phyloP scores from a whole-genome alignment of 2,797 vertebrate genomes.

The Pteropus rufus region DNA sequence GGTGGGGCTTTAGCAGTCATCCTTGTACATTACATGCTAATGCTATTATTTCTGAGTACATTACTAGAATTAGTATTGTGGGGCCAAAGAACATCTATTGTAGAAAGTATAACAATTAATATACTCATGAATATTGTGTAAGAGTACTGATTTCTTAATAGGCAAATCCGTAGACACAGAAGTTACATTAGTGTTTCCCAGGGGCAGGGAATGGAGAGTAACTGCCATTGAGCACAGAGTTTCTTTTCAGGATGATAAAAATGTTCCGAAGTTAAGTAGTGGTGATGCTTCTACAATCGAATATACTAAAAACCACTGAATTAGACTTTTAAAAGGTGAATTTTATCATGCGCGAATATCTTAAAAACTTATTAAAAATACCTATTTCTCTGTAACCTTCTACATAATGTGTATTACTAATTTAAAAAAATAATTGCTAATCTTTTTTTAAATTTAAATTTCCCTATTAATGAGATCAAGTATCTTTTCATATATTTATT shows the following conservation, averaged over 20 bases:
- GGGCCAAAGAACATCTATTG: background rate
- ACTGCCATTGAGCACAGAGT: background rate
- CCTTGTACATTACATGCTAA: background rate
- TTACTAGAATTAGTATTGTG: background rate
- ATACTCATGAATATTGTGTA: background rate
- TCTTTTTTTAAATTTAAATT: slow-evolving; percentile 5
- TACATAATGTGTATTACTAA: background rate
- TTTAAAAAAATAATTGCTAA: background rate
- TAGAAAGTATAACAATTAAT: background rate
- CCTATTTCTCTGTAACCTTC: background rate
- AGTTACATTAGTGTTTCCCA: background rate
- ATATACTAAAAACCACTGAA: background rate
- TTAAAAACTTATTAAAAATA: background rate
- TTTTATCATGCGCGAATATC: background rate
- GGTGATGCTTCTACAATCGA: background rate
- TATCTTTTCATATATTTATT: background rate
- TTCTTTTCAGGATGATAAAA: background rate
- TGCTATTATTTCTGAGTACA: background rate
- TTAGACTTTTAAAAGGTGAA: background rate
- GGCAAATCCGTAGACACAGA: background rate
- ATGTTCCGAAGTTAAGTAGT: background rate
- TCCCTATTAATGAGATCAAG: background rate
- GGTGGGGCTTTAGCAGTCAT: background rate
- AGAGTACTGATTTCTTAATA: background rate
- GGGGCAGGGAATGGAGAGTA: background rate